These are phyloP conservation scores for Calameuta pallipes DNA, from an alignment of 2,888 invertebrate species.

Conservation along the genomic window DNA sequence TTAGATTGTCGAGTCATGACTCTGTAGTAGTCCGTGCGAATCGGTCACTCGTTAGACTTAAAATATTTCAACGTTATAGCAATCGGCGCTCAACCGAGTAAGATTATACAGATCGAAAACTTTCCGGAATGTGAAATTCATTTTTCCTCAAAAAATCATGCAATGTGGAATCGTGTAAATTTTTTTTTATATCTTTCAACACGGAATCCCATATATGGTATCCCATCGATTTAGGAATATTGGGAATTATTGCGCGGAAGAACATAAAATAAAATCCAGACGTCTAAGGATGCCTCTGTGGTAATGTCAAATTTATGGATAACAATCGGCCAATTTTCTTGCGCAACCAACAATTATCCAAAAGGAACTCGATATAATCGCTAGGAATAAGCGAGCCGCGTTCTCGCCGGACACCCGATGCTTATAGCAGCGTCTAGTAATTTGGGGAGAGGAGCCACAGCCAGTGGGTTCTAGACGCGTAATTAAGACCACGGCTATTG, in stretches of 20 bases:
- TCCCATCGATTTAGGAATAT: not conserved
- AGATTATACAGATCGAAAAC: not conserved
- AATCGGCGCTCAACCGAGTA: not conserved
- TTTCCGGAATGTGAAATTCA: not conserved
- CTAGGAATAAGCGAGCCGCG: constrained; percentile 36
- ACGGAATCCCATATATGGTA: not conserved
- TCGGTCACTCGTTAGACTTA: not conserved
- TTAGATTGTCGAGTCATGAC: constrained; percentile 20
- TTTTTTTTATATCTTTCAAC: not conserved
- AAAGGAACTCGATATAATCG: constrained; percentile 51
- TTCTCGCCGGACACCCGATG: constrained; percentile 49
- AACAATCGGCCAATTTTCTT: constrained; percentile 50
- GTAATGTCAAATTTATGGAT: constrained; percentile 48
- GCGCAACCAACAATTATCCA: constrained; percentile 54
- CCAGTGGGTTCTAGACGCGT: constrained; percentile 36
- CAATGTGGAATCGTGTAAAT: not conserved
- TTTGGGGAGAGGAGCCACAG: constrained; percentile 39
- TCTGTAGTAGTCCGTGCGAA: not conserved
- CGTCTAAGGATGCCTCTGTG: constrained; percentile 39
- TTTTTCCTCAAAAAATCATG: not conserved
- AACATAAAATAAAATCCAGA: not conserved
- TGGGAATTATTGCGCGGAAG: not conserved
- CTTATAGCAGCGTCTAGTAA: constrained; percentile 53
- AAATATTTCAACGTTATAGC: not conserved
- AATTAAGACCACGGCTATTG: constrained; percentile 46